Conservation (phyloP, 1,140 invertebrate species). For the Bombyx mori region ASM3026992v2 NC_085107.1:17557001-17557500, state of each 20-base stretch:
- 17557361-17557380: conserved; percentile 1
- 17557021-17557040: conserved; percentile 40
- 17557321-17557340: background rate
- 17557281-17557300: conserved; percentile 20
- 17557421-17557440: conserved; percentile 2
- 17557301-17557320: conserved; percentile 13
- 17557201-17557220: conserved; percentile 31
- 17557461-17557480: background rate
- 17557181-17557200: conserved; percentile 44
- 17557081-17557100: conserved; percentile 37
- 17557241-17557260: conserved; percentile 46
- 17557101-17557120: conserved; percentile 50
- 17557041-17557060: conserved; percentile 35
- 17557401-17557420: background rate
- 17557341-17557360: background rate
- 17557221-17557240: conserved; percentile 39
- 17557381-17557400: background rate
- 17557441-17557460: too few relatives aligned
- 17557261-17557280: background rate
- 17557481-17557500: background rate
- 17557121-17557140: conserved; percentile 29
- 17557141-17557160: conserved; percentile 29
- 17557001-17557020: conserved; percentile 26
- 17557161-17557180: conserved; percentile 21
- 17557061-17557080: conserved; percentile 55